phyloP scores from a whole-genome alignment of 2,113 vertebrate species.

The Varanus komodoensis region DNA sequence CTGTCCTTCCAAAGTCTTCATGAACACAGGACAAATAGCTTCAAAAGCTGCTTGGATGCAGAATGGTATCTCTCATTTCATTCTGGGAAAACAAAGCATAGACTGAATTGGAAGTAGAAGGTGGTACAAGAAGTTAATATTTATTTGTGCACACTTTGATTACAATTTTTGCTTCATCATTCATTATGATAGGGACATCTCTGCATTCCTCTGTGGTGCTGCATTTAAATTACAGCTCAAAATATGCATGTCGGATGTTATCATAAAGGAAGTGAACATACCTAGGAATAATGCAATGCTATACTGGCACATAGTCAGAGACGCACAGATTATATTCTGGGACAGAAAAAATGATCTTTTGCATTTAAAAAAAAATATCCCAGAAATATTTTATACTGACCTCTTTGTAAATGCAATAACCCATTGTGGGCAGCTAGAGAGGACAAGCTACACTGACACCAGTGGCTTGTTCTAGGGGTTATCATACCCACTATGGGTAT shows the following conservation, averaged over 20 bases:
- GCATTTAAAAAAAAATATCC: conserved; percentile 38
- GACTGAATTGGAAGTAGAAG: neutral
- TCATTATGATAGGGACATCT: conserved; percentile 57
- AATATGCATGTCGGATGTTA: conserved; percentile 53
- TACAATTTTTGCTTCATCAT: conserved; percentile 53
- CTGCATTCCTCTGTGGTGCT: conserved; percentile 61
- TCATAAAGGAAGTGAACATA: conserved; percentile 70
- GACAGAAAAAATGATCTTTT: conserved; percentile 47
- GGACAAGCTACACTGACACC: too few species aligned
- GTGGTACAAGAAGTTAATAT: neutral
- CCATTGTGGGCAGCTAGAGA: too few species aligned
- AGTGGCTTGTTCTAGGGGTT: too few species aligned
- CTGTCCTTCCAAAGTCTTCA: neutral
- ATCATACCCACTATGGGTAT: too few species aligned
- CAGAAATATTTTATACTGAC: conserved; percentile 36
- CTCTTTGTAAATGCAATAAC: too few species aligned
- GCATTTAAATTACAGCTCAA: conserved; percentile 66
- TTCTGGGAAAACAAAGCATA: neutral
- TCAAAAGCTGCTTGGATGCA: neutral
- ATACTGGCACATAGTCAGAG: conserved; percentile 53
- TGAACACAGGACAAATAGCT: neutral
- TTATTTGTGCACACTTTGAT: neutral
- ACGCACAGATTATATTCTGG: conserved; percentile 49
- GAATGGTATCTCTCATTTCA: neutral
- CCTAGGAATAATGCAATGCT: conserved; percentile 64